Percentiles rank a stretch among this genome's conserved stretches.
Evolutionary conservation across 1,140 invertebrate genomes (phyloP).

Genomic region (Drosophila fuyamai): DNA sequence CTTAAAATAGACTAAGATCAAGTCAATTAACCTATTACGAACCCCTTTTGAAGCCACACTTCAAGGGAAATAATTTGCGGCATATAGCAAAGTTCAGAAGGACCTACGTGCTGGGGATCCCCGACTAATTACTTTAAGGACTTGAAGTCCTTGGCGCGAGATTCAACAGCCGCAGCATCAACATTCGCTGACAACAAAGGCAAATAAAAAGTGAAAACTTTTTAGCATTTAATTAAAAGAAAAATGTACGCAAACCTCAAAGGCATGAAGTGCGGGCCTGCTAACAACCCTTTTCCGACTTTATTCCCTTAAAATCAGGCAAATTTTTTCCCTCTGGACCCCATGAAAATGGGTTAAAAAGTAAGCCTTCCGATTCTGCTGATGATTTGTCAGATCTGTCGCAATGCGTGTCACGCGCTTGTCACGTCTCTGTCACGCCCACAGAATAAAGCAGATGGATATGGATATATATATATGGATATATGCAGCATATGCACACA

Average conservation of each 20-base stretch:
- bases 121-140: conserved; percentile 62
- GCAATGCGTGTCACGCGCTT: conserved; percentile 45
- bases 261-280: conserved; percentile 1
- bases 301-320: neutral
- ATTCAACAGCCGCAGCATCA: conserved; percentile 7
- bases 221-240: conserved; percentile 76
- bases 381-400: conserved; percentile 58
- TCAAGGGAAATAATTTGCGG: conserved; percentile 52
- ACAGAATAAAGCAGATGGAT: neutral
- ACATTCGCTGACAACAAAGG: conserved; percentile 26
- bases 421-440: conserved; percentile 43
- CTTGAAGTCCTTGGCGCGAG: conserved; percentile 19
- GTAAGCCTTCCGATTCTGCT: neutral
- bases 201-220: conserved; percentile 50
- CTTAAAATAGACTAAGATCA: neutral
- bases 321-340: neutral
- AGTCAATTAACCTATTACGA: conserved; percentile 1
- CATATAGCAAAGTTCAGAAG: neutral
- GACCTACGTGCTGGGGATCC: conserved; percentile 26
- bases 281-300: neutral
- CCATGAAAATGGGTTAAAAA: conserved; percentile 3
- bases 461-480: neutral
- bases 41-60: conserved; percentile 24
- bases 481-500: neutral
- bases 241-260: conserved; percentile 48